Base-by-base conservation (phyloP, 2,113 vertebrate genomes). In the Eurystomus gularis region DNA sequence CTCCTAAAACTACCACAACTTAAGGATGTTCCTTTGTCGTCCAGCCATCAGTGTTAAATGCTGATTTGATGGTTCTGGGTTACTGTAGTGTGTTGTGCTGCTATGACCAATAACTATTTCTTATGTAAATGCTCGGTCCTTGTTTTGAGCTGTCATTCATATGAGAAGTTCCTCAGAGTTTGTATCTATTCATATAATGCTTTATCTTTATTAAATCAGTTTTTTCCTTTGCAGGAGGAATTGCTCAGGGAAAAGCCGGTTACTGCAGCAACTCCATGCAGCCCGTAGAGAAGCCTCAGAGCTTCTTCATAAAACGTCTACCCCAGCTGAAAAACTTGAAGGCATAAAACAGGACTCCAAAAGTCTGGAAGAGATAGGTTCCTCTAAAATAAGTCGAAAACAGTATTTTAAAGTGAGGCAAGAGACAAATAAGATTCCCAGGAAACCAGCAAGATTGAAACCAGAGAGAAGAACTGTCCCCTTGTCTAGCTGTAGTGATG, bases 181-280 rank as follows among this genome's bases (percentile, higher is more conserved):
- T 70, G 33, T 24, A 44, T 83, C 72, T 75, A 26, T 80, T 81
- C 18, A 17, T 66, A 5, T 46, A 62, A 33, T 46, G 18, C 20
- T 92, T 49, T 86, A 28, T 66, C 72, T 86, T 83, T 54, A 61
- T 93, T 75, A 88, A 86, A 82, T 90, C 28, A 23, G 18, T 17
- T 60, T 75, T 82, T 90, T 94, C 42, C 46, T 84, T 88, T 92
- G 52, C 77, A 97, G 96, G 88, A 90, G 61, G 72, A 90, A 69
- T 92, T 92, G 86, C 83, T 95, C 96, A 61, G 96, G 90, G 25
- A 96, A 97, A 60, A 91, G 65, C 88, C 21, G 57, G 33, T 86
- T 97, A 28, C 86, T 97, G 65, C 96, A 78, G 25, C 94, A 86
- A 5, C 90, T 96, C 39, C 88, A 0, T 86, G 24, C 8, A 86